Base-by-base conservation (phyloP, 2,113 vertebrate species). In the Ceratotherium simum region DNA sequence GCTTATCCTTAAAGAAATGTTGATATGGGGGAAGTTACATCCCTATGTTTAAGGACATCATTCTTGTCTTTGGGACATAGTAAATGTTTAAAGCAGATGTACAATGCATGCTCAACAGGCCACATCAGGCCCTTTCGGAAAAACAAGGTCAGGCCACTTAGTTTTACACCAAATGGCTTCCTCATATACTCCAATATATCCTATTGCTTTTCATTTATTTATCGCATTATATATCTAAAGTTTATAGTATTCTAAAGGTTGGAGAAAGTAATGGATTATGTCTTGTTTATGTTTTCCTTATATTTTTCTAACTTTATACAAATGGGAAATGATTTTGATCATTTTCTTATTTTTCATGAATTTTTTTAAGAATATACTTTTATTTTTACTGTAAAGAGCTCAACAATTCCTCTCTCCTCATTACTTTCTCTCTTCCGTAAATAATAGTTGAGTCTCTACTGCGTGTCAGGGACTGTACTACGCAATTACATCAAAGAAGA, bases 311-410 rank as follows among this genome's bases (percentile, higher is more conserved):
- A 88, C 8, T 81, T n/a, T 67, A 86, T 5, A 76, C 23, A 81
- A 75, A 51, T n/a, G 6, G 4, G 11, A 92, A 79, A 80, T 65
- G 21, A 79, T 51, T 92, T 29, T 73, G 79, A 80, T 58, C 12
- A 79, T 51, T 96, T n/a, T 73, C 17, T 36, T 54, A 29, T 72
- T 64, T 87, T 91, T 69, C 51, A 92, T 64, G 31, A 95, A 69
- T 83, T 70, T 76, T 94, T 91, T 69, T 18, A 93, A 75, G 31
- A 31, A 65, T 69, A 46, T 56, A 48, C 8, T 73, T 96, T 46
- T 21, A 73, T 2, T 48, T 48, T 48, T 48, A 42, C 42, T 46
- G 2, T 48, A 94, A 56, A 75, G 39, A 91, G 12, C 25, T 58
- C 62, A 65, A 1, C 5, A 73, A 69, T 82, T 86, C 12, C 27